Conservation (phyloP, 2,113 vertebrate species). For the Nyctereutes procyonoides region DNA sequence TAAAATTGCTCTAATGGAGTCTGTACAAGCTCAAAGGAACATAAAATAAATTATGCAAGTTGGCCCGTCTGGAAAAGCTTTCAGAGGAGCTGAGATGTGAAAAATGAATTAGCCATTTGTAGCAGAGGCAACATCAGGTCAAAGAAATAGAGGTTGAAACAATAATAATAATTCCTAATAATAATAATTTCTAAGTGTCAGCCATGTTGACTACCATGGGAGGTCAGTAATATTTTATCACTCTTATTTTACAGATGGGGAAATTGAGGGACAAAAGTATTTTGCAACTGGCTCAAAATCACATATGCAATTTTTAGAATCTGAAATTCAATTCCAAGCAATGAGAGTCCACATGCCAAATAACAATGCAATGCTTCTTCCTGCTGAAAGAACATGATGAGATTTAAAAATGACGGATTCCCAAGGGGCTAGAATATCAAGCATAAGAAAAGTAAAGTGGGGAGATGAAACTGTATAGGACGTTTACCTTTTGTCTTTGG, state of each 20-base stretch:
- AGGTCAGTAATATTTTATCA: not conserved
- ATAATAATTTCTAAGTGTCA: not conserved
- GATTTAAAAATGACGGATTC: not conserved
- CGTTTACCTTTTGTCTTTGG: not conserved
- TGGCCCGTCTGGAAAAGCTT: not conserved
- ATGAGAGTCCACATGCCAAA: not conserved
- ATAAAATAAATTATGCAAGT: not conserved
- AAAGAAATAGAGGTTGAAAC: not conserved
- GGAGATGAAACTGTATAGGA: not conserved
- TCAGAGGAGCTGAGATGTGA: not conserved
- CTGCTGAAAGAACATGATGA: not conserved
- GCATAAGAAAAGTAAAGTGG: not conserved
- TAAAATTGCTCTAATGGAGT: not conserved
- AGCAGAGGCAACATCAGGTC: not conserved
- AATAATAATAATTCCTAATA: not conserved
- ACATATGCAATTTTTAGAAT: not conserved
- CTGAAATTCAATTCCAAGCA: not conserved
- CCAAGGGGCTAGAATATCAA: not conserved
- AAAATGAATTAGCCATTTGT: not conserved
- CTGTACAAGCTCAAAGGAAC: not conserved
- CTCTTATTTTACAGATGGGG: not conserved
- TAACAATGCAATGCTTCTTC: not conserved
- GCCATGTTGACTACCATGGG: not conserved
- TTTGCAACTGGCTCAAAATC: not conserved
- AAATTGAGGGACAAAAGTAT: not conserved